Conservation (phyloP, 1,140 invertebrate genomes). For the Trypoxylus dichotomus region DNA sequence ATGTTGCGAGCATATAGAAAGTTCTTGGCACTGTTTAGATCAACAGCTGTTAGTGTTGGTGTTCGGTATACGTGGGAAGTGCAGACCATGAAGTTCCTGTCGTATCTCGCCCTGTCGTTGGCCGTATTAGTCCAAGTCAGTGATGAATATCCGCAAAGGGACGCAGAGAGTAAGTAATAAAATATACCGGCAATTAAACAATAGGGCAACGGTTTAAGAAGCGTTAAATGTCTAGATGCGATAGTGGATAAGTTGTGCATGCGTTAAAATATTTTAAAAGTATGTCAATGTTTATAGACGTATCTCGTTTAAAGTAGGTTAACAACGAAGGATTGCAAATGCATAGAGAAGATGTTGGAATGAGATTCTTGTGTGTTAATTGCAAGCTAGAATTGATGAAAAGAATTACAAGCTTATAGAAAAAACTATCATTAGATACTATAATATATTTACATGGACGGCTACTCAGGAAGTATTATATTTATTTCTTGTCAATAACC, state of each 20-base stretch:
- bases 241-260: too few relatives aligned
- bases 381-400: too few relatives aligned
- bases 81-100: constrained; percentile 21
- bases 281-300: not conserved
- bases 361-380: too few relatives aligned
- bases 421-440: too few relatives aligned
- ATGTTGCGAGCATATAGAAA: constrained; percentile 1
- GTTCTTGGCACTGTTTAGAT: constrained; percentile 19
- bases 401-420: too few relatives aligned
- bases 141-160: constrained; percentile 5
- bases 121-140: not conserved
- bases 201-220: not conserved
- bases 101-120: not conserved
- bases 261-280: not conserved
- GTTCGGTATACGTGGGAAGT: constrained; percentile 6
- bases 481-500: too few relatives aligned
- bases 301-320: not conserved
- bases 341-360: too few relatives aligned
- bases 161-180: not conserved
- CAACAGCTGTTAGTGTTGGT: constrained; percentile 18
- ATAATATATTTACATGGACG: too few relatives aligned
- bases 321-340: not conserved
- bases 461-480: too few relatives aligned
- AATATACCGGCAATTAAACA: not conserved
- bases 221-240: not conserved